Evolutionary conservation across 2,888 invertebrate species (phyloP), one percentile per base, ranked within the genome.

Genomic region (Cremastinae sp.): DNA sequence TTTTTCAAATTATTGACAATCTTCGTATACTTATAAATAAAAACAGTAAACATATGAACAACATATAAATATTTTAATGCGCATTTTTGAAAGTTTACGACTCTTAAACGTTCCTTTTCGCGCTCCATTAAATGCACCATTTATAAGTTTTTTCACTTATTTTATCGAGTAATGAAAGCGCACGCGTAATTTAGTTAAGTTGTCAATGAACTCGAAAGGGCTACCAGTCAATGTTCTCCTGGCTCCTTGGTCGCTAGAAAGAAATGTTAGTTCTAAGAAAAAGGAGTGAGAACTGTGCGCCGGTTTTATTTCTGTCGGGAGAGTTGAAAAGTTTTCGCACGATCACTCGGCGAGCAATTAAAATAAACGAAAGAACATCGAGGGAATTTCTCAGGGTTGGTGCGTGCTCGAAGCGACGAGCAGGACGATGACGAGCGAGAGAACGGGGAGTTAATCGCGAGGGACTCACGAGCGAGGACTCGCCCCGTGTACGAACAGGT

Each of bases 321-420:
- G 28, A 28, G 28, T 28, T 45, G 18, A 38, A 70, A 65, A 59
- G 45, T 65, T 28, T 28, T 75, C 61, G 53, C 65, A 61, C 58
- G 70, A 64, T 43, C 64, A 61, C 53, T 51, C 22, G n/a, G n/a
- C n/a, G 56, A 62, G 22, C 18, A 75, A 70, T 70, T 70, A 58
- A 76, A 76, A 65, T 59, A 71, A 58, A 51, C 9, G 58, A 38
- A 51, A 62, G 43, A 45, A 47, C 20, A n/a, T 43, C n/a, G 38
- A 49, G 69, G 58, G 65, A 38, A 75, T 68, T 78, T 58, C 59
- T 61, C 66, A 47, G 71, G 66, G 71, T 36, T 51, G 28, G 28
- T 28, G 28, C 28, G 28, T 28, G 59, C 47, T 65, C 65, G 51
- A 22, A n/a, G 1, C 7, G 18, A 49, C 14, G 28, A 53, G 22